phyloP scores from a whole-genome alignment of 2,888 invertebrate species.

The Drosophila recens region DNA sequence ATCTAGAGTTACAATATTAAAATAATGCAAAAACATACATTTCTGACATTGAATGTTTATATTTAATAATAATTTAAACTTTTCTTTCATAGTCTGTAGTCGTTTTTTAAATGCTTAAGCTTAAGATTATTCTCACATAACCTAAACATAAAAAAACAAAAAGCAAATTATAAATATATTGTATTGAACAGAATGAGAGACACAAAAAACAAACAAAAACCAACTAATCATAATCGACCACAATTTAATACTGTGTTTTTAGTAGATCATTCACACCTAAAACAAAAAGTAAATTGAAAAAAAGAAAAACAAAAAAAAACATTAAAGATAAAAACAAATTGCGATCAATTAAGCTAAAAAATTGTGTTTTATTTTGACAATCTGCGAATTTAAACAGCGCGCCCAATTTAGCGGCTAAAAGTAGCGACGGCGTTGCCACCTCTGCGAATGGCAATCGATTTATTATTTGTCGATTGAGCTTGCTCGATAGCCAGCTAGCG shows the following conservation, averaged over 20 bases:
- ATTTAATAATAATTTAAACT: slow-evolving; percentile 59
- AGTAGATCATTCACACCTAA: slow-evolving; percentile 58
- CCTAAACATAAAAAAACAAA: slow-evolving; percentile 44
- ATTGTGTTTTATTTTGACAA: slow-evolving; percentile 25
- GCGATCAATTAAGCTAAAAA: slow-evolving; percentile 38
- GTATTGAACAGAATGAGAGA: slow-evolving; percentile 49
- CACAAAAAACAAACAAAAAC: slow-evolving; percentile 32
- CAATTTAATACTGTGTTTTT: slow-evolving; percentile 67
- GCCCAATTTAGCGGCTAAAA: not conserved
- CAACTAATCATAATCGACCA: slow-evolving; percentile 67
- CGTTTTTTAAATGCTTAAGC: slow-evolving; percentile 79
- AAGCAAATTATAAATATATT: slow-evolving; percentile 25
- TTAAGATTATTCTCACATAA: slow-evolving; percentile 69
- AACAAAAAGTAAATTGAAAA: slow-evolving; percentile 41
- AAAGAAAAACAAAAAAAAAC: slow-evolving; percentile 26
- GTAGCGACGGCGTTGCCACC: slow-evolving; percentile 24
- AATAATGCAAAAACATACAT: slow-evolving; percentile 53
- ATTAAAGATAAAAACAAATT: slow-evolving; percentile 56
- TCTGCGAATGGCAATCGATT: not conserved
- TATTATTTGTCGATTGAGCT: not conserved
- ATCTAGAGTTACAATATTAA: slow-evolving; percentile 48
- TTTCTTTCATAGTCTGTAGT: slow-evolving; percentile 71
- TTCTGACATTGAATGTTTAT: slow-evolving; percentile 72
- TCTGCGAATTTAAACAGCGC: not conserved
- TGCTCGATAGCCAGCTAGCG: slow-evolving; percentile 1